Conservation (phyloP, 2,888 invertebrate genomes). For the Meganola albula region DNA sequence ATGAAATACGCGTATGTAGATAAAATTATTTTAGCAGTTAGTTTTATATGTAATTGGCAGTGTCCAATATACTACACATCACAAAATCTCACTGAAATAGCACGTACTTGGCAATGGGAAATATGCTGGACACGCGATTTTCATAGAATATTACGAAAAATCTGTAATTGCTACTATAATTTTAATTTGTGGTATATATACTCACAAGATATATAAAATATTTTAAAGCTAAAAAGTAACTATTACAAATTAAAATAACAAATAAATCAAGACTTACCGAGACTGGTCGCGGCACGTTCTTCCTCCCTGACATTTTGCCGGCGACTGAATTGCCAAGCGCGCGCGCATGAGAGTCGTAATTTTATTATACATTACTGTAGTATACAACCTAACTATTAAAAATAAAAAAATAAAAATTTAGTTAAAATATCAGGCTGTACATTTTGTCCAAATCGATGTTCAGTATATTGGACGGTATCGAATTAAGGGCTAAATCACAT, state of each 20-base stretch:
- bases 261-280: too few species aligned
- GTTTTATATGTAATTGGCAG: slow-evolving; percentile 1
- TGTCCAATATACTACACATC: slow-evolving; percentile 5
- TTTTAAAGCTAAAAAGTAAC: slow-evolving; percentile 3
- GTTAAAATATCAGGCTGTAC: neutral
- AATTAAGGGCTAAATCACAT: slow-evolving; percentile 2
- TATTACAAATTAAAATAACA: slow-evolving; percentile 3
- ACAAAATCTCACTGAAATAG: too few species aligned
- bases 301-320: slow-evolving; percentile 3
- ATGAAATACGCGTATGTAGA: too few species aligned
- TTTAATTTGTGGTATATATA: slow-evolving; percentile 4
- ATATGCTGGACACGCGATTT: too few species aligned
- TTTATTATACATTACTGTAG: slow-evolving; percentile 3
- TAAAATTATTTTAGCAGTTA: slow-evolving; percentile 3
- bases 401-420: neutral
- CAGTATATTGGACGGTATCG: slow-evolving; percentile 1
- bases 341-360: slow-evolving; percentile 2
- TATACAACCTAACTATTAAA: slow-evolving; percentile 1
- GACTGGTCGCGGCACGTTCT: too few species aligned
- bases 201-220: slow-evolving; percentile 6
- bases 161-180: slow-evolving; percentile 1
- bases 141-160: too few species aligned
- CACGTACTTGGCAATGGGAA: too few species aligned
- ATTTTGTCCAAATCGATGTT: slow-evolving; percentile 3
- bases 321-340: slow-evolving; percentile 3